phyloP scores from a whole-genome alignment of 2,888 invertebrate genomes.

The Agrotis exclamationis region DNA sequence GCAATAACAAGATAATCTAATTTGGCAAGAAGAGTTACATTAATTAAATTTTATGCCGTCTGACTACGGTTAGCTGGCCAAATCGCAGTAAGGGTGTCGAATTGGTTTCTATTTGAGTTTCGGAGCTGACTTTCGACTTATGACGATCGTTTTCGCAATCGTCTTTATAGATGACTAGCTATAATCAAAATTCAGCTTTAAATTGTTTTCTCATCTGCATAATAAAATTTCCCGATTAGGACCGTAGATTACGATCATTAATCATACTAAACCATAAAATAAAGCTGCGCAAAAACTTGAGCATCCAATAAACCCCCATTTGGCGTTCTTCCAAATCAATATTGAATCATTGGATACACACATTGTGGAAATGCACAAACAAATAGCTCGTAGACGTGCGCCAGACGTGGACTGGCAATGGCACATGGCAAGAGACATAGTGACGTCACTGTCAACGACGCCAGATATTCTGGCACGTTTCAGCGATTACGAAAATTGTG shows the following conservation, averaged over 20 bases:
- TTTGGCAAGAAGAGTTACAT: conserved; percentile 19
- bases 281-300: conserved; percentile 60
- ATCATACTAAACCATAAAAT: conserved; percentile 17
- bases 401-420: conserved; percentile 75
- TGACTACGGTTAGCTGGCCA: conserved; percentile 2
- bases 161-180: not conserved
- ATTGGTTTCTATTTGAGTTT: not conserved
- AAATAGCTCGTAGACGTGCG: conserved; percentile 75
- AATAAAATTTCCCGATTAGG: not conserved
- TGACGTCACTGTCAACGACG: conserved; percentile 66
- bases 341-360: conserved; percentile 64
- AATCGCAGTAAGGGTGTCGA: conserved; percentile 3
- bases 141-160: not conserved
- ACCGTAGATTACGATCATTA: conserved; percentile 14
- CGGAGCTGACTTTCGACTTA: too few species aligned
- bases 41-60: conserved; percentile 10
- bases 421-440: conserved; percentile 62
- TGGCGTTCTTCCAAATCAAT: conserved; percentile 66
- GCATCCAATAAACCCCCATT: conserved; percentile 54
- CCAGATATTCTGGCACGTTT: conserved; percentile 56
- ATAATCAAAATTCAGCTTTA: not conserved
- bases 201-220: not conserved
- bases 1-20: conserved; percentile 23
- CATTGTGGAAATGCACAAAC: conserved; percentile 73
- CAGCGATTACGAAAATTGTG: conserved; percentile 37